Conservation (phyloP, 2,113 vertebrate species). For the Arvicanthis niloticus region DNA sequence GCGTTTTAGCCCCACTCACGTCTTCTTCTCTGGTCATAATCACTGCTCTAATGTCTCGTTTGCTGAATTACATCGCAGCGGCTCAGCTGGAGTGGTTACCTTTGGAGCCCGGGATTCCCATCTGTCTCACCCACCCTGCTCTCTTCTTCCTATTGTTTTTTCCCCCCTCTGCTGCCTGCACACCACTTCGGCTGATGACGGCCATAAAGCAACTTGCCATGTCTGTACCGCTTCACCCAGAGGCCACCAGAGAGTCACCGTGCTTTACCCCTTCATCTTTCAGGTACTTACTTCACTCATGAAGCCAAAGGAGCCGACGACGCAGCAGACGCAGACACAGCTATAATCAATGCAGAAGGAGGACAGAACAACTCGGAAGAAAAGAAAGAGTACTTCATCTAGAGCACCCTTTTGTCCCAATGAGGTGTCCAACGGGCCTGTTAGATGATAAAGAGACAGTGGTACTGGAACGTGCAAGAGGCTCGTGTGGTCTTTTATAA, state of each 20-base stretch:
- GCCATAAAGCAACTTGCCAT: conserved; percentile 76
- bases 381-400: conserved; percentile 99
- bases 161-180: conserved; percentile 83
- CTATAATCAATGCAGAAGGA: conserved; percentile 99
- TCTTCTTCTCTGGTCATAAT: conserved; percentile 80
- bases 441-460: conserved; percentile 88
- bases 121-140: conserved; percentile 80
- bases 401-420: conserved; percentile 90
- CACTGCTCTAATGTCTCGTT: conserved; percentile 83
- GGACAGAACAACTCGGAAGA: conserved; percentile 99
- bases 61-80: conserved; percentile 84
- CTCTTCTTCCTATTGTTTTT: conserved; percentile 82
- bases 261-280: conserved; percentile 76
- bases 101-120: conserved; percentile 80
- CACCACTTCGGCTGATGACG: conserved; percentile 81
- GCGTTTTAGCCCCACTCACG: conserved; percentile 81
- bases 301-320: conserved; percentile 99
- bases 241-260: conserved; percentile 65
- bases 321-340: conserved; percentile 98
- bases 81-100: conserved; percentile 83
- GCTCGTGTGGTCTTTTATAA: conserved; percentile 81
- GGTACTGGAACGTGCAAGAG: conserved; percentile 86
- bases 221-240: conserved; percentile 53
- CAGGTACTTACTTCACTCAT: conserved; percentile 99
- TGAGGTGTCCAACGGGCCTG: conserved; percentile 89